Evolutionary conservation across 1,140 invertebrate genomes (phyloP).

Genomic region (Drosophila nigromelanica): DNA sequence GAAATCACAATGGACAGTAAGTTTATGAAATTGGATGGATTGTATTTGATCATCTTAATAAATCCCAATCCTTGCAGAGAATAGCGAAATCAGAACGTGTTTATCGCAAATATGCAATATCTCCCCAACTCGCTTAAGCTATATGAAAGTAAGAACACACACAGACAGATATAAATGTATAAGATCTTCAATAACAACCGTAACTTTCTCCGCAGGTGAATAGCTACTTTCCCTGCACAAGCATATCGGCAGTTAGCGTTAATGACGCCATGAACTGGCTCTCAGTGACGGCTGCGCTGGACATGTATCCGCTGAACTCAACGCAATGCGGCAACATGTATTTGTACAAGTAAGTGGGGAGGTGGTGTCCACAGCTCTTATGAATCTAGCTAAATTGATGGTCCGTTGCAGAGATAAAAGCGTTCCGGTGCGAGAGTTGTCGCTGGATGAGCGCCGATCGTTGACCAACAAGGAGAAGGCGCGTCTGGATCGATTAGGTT

Average conservation of each 20-base stretch:
- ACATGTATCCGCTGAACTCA: slow-evolving; percentile 68
- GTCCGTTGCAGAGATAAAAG: slow-evolving; percentile 85
- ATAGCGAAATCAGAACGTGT: slow-evolving; percentile 84
- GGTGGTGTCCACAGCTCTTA: background rate
- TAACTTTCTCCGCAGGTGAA: slow-evolving; percentile 53
- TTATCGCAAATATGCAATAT: slow-evolving; percentile 87
- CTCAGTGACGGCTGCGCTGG: slow-evolving; percentile 58
- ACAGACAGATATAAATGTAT: background rate
- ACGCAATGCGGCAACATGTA: slow-evolving; percentile 70
- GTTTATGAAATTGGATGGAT: slow-evolving; percentile 22
- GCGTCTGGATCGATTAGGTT: slow-evolving; percentile 82
- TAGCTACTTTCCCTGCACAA: slow-evolving; percentile 79
- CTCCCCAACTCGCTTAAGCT: slow-evolving; percentile 86
- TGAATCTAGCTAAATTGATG: background rate
- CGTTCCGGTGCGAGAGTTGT: slow-evolving; percentile 86
- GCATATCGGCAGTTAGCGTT: slow-evolving; percentile 73
- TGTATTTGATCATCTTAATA: background rate
- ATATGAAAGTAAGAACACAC: slow-evolving; percentile 85
- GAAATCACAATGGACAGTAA: slow-evolving; percentile 87
- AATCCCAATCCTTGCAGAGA: slow-evolving; percentile 58
- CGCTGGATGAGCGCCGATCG: slow-evolving; percentile 87
- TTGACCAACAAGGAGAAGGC: slow-evolving; percentile 86
- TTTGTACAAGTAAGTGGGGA: slow-evolving; percentile 74
- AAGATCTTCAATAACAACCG: background rate
- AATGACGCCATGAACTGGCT: slow-evolving; percentile 70